Conservation (phyloP, 2,888 invertebrate species). For the Agapostemon virescens region DNA sequence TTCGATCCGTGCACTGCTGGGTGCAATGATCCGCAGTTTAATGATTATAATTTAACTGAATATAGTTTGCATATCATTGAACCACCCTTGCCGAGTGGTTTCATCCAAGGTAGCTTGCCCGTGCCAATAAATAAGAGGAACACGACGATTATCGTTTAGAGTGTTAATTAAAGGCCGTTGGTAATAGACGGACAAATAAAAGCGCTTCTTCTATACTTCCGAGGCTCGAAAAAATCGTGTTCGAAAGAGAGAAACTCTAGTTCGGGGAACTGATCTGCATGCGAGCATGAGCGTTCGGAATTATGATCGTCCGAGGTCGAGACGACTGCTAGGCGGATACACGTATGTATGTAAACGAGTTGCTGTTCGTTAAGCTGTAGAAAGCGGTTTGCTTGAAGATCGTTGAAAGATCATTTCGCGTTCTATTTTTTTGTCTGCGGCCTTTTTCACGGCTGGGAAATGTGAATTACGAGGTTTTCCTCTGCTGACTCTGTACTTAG, state of each 20-base stretch:
- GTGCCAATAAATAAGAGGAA: neutral
- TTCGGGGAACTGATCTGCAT: conserved; percentile 5
- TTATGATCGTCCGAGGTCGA: conserved; percentile 7
- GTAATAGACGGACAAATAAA: neutral
- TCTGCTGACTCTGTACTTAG: neutral
- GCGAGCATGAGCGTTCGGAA: neutral
- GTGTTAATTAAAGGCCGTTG: neutral
- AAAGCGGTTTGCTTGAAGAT: conserved; percentile 25
- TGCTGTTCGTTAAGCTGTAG: conserved; percentile 25
- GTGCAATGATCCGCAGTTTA: no score
- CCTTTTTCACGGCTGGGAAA: conserved; percentile 16
- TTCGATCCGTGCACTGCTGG: no score
- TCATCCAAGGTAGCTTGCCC: neutral
- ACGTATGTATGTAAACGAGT: conserved; percentile 23
- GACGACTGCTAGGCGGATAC: neutral
- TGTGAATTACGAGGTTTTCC: neutral
- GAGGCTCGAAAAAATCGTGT: neutral
- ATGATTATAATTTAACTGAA: no score
- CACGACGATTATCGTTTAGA: neutral
- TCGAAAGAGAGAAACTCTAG: conserved; percentile 6
- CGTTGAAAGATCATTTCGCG: neutral
- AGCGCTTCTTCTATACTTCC: neutral
- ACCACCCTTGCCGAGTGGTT: neutral
- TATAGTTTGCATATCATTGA: neutral
- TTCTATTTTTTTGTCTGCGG: neutral